Evolutionary conservation across 2,113 vertebrate genomes (phyloP), one percentile per base, ranked within the genome.

Genomic region (Alosa alosa): DNA sequence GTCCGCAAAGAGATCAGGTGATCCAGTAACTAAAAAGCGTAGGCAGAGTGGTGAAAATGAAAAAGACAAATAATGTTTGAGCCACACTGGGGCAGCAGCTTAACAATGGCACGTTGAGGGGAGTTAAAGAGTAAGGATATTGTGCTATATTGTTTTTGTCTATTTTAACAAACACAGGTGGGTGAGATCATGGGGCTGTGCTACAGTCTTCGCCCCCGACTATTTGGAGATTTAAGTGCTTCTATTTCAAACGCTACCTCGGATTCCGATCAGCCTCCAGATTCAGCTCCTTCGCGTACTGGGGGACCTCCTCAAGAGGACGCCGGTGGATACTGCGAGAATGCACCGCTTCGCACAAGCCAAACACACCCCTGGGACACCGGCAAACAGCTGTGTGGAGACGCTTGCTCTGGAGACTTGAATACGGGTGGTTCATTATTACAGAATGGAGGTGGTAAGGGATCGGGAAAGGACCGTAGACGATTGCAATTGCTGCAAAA

Each of bases 151-250:
- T 10, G 31, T 31, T 47, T 47, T 47, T 8, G 46, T 10, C 46
- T 47, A 47, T 47, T 47, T 47, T 81, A 91, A 92, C 46, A 47
- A 47, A 47, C 46, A 47, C 46, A 10, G 46, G 46, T 47, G 46
- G 46, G 6, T 6, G 46, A 47, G 46, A 47, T 47, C 94, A 99
- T 99, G 97, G 97, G 97, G 93, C 95, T 99, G 93, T 99, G 97
- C 93, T 97, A 98, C 93, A 98, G 97, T 89, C 92, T 99, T 94
- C 96, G 97, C 91, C 97, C 97, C 92, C 96, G 97, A 94, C 96
- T 98, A 90, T 98, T 98, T 92, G 97, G 97, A 85, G 95, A 96
- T 87, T 90, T 96, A 85, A 96, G 93, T 89, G 96, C 96, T 81
- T 95, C 94, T 88, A 93, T 96, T 91, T 95, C 96, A 86, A 96